Evolutionary conservation across 2,797 vertebrate genomes (phyloP), one percentile per base, ranked within the genome.

Genomic region (Coracias cyanogaster): DNA sequence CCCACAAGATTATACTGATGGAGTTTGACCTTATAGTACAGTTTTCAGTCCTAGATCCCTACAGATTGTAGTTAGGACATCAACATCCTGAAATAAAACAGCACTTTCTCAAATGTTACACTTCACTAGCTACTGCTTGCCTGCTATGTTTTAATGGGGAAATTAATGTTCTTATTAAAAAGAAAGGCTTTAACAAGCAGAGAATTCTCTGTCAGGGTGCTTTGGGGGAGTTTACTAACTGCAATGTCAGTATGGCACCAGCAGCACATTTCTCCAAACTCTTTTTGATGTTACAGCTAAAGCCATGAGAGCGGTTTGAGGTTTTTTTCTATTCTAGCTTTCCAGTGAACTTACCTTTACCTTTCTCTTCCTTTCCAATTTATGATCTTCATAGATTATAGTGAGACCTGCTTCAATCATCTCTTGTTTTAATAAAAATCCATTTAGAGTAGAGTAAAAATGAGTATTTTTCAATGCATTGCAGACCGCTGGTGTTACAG

Each of bases 161-260:
- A 89, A 86, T 78, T 12, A 31, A 49, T 16, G 35, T 28, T 70
- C 49, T 61, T 70, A 37, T 86, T 86, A 39, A 95, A 88, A 86
- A 28, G 88, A 64, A 82, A 49, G 71, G 52, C 62, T 85, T 85
- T 86, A 77, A 61, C 9, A 45, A 89, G 83, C 74, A 45, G 51
- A 58, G n/a, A 24, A 11, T 22, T 29, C 67, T 51, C 46, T 1
- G 4, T 65, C 8, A 3, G 21, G 58, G 76, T 52, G 69, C 79
- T 85, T 9, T 22, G 4, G 15, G 37, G 10, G 60, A 54, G 31
- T 52, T 49, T 37, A 55, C 5, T 7, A 28, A 39, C 82, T 45
- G 45, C 82, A 66, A 0, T 37, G 48, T 16, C 72, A 77, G 66
- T 28, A 3, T 28, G 73, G 33, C 74, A 58, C 52, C 71, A 70